These are phyloP conservation scores for Pseudotriccus pelzelni DNA, from an alignment of 2,797 vertebrate species.

Conservation along the genomic window DNA sequence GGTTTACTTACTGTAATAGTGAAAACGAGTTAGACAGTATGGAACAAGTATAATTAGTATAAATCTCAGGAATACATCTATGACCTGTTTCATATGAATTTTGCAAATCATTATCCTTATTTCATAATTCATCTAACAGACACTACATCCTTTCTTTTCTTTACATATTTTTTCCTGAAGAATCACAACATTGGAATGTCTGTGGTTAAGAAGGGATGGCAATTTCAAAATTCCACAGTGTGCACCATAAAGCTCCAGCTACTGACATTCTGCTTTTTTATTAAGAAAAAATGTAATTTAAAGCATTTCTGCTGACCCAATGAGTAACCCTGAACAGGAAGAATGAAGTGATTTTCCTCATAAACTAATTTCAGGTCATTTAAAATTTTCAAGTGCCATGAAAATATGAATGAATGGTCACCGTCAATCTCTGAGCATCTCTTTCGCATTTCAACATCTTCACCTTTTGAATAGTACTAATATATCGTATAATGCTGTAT, in stretches of 20 bases:
- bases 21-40: background rate
- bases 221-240: background rate
- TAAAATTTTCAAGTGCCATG: background rate
- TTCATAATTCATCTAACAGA: background rate
- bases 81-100: background rate
- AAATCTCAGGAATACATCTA: background rate
- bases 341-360: background rate
- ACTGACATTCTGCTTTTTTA: background rate
- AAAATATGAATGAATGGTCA: background rate
- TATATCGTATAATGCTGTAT: background rate
- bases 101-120: background rate
- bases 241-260: background rate
- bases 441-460: background rate
- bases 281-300: background rate
- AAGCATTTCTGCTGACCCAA: background rate
- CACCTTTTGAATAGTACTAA: background rate
- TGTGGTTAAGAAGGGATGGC: background rate
- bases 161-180: background rate
- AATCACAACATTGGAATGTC: background rate
- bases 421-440: background rate
- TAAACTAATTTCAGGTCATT: background rate
- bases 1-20: background rate
- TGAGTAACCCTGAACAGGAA: background rate
- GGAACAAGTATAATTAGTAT: background rate
- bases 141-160: fast-evolving